phyloP scores from a whole-genome alignment of 1,140 invertebrate species.

The Stegodyphus dumicola region DNA sequence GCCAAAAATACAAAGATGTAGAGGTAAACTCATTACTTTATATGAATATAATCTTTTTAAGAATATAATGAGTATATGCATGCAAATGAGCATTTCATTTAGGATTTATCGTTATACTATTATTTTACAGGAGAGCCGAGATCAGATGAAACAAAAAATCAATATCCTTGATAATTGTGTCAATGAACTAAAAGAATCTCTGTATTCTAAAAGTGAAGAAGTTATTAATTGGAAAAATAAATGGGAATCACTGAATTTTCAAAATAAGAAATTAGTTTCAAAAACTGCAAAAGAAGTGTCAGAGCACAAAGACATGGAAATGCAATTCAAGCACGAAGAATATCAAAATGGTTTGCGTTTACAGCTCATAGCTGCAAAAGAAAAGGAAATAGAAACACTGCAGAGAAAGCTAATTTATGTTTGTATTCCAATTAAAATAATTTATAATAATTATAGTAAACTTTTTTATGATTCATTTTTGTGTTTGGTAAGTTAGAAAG shows the following conservation, averaged over 20 bases:
- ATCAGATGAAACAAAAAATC: conserved; percentile 40
- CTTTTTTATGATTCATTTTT: not conserved
- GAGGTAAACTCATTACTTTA: conserved; percentile 4
- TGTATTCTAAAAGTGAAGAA: conserved; percentile 1
- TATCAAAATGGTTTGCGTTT: conserved; percentile 4
- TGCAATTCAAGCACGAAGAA: not conserved
- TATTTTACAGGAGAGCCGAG: conserved; percentile 33
- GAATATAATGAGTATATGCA: too few species aligned
- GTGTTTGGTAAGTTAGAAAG: not conserved
- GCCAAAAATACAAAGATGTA: conserved; percentile 45
- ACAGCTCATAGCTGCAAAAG: conserved; percentile 17
- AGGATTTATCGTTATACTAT: not conserved
- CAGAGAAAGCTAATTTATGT: not conserved
- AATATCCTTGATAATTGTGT: conserved; percentile 33
- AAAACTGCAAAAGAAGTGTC: conserved; percentile 24
- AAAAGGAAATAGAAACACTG: conserved; percentile 21
- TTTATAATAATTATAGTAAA: too few species aligned
- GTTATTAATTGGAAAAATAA: conserved; percentile 38
- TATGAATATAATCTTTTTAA: too few species aligned
- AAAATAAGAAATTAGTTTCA: conserved; percentile 15
- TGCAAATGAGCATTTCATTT: too few species aligned
- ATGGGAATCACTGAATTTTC: conserved; percentile 15
- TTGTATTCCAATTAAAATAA: not conserved
- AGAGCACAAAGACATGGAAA: not conserved
- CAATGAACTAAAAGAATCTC: conserved; percentile 32